Base-by-base conservation (phyloP, 2,797 vertebrate genomes). In the Anableps anableps region DNA sequence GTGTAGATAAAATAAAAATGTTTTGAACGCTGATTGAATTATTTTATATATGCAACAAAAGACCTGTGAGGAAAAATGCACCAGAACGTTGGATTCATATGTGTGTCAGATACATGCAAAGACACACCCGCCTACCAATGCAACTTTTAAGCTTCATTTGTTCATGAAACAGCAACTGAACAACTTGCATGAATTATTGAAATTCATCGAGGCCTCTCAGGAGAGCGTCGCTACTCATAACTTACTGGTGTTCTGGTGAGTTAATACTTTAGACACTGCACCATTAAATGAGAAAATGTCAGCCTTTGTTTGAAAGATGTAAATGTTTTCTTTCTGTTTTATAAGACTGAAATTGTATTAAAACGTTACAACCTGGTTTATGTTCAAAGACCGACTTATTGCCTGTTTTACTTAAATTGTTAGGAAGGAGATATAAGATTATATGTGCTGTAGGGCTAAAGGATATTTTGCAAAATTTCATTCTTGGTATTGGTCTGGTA, bases 221-320 rank as follows among this genome's bases (percentile, higher is more conserved):
- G 62, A 50, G 19, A 70, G 51, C 14, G 36, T 34, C 45, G 41
- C 11, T 72, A 41, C 60, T 34, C 0, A 77, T 43, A 53, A 29
- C 55, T n/a, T 43, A 4, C n/a, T 64, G 26, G 50, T 1, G 13
- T 62, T 75, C 55, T 45, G 14, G 2, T 43, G 36, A 48, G 64
- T 0, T 53, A 75, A 11, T 14, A 5, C 16, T 71, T 71, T 8
- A 66, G 76, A 81, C 83, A 88, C 84, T 91, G 88, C 81, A 86
- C 75, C 47, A 75, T 78, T 70, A 83, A 77, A 55, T 10, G 29
- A 60, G 66, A 26, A 43, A 41, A 77, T 71, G 34, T 2, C 41
- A 84, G 86, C 83, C 86, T 91, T 87, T 76, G 79, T 17, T 34
- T 80, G 29, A 80, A 55, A 71, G 17, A 47, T 83, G 51, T 77